Base-by-base conservation (phyloP, 2,888 invertebrate species). In the Monopis laevigella region DNA sequence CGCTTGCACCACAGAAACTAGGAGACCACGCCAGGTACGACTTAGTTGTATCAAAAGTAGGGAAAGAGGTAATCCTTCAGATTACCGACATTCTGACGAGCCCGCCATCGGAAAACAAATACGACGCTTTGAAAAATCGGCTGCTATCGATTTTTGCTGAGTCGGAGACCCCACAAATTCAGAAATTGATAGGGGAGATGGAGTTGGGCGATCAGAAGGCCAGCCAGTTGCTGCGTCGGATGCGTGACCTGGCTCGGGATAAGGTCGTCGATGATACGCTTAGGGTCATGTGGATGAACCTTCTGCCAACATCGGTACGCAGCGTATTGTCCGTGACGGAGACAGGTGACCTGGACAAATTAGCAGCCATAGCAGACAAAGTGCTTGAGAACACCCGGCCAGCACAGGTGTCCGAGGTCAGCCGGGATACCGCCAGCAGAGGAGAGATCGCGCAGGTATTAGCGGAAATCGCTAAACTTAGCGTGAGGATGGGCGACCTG, bases 121-220 rank as follows among this genome's bases (percentile, higher is more conserved):
- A 43, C 12, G 13, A 35, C 2, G 12, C 28, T 2, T 10, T 46
- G 6, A 46, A 45, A 24, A 16, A 11, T 0, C 17, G 24, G 24
- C 5, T 21, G 24, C 5, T 8, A 21, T 21, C 24, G 24, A 5
- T 21, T 8, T 21, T 8, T 34, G 46, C 42, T 14, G 43, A 51
- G 13, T 47, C 47, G 1, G 47, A 48, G 7, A 35, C 13, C 2
- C 45, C 42, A 1, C 44, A 47, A 14, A 38, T 51, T 11, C 47
- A 51, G 14, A 47, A 45, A n/a, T 35, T 51, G 1, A 21, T 51
- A 6, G 13, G 38, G 1, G 43, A 45, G n/a, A 45, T 47, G 42
- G 46, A 50, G 8, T 39, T 50, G 2, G 50, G 51, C 10, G 46
- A 48, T 11, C 50, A 50, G n/a, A 48, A 42, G 8, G 48, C 46